phyloP scores from a whole-genome alignment of 2,888 invertebrate genomes.

The Sesia apiformis region DNA sequence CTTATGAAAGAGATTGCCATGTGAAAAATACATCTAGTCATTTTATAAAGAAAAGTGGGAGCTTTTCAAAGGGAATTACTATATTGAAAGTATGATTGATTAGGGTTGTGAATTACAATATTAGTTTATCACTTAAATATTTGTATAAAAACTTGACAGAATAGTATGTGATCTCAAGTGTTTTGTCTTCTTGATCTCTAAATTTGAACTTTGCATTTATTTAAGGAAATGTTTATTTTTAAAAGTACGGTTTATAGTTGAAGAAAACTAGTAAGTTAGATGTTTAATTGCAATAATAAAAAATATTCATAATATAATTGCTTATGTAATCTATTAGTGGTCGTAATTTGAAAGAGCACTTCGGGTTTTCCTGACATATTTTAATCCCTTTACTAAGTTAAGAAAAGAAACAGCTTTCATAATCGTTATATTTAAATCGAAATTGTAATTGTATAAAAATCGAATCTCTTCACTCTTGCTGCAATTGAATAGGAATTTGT shows the following conservation, averaged over 20 bases:
- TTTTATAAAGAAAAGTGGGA: conserved; percentile 43
- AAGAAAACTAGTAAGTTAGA: neutral
- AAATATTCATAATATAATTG: conserved; percentile 46
- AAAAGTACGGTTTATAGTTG: neutral
- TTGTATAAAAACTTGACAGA: conserved; percentile 32
- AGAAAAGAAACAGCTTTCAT: conserved; percentile 43
- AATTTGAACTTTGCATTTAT: conserved; percentile 61
- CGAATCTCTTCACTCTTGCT: conserved; percentile 42
- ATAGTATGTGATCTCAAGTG: conserved; percentile 57
- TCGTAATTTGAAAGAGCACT: conserved; percentile 41
- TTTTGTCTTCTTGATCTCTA: conserved; percentile 59
- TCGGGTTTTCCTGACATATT: conserved; percentile 46
- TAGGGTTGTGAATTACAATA: conserved; percentile 71
- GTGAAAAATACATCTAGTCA: conserved; percentile 55
- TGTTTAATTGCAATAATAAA: conserved; percentile 35
- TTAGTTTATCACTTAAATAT: conserved; percentile 47
- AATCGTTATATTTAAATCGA: conserved; percentile 35
- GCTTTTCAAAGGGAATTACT: conserved; percentile 42
- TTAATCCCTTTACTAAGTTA: conserved; percentile 48
- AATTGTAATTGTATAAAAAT: conserved; percentile 33
- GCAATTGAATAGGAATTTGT: conserved; percentile 32
- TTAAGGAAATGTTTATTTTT: conserved; percentile 12
- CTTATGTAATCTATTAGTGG: conserved; percentile 35
- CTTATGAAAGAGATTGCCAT: conserved; percentile 45
- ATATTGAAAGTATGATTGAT: conserved; percentile 51